These are phyloP conservation scores for Phaethon lepturus DNA, from an alignment of 2,113 vertebrate species.

Conservation along the genomic window DNA sequence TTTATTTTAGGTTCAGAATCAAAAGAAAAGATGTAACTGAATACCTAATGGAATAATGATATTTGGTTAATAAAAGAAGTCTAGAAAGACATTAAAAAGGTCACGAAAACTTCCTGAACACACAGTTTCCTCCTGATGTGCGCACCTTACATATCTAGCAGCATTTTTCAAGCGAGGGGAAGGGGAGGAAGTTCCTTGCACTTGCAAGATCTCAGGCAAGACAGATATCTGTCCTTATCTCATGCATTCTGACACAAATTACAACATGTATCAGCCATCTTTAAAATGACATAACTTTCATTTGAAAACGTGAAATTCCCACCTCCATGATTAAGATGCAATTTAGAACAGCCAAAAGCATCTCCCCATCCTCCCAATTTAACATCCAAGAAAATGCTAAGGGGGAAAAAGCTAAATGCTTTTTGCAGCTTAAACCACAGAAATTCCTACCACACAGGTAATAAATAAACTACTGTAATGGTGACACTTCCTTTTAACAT, in stretches of 20 bases:
- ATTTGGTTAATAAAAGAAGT: neutral
- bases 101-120: neutral
- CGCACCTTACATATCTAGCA: neutral
- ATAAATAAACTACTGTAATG: neutral
- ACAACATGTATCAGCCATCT: neutral
- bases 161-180: neutral
- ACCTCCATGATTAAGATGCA: neutral
- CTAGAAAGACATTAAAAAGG: neutral
- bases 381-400: neutral
- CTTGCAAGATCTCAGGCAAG: neutral
- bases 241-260: neutral
- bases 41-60: neutral
- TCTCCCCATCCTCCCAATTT: neutral
- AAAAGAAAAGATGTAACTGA: neutral
- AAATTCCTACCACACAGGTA: neutral
- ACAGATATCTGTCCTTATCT: neutral
- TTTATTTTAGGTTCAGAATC: neutral
- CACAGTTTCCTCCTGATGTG: accelerated
- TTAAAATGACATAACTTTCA: neutral
- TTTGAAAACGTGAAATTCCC: neutral
- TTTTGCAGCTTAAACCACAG: neutral
- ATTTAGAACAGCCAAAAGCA: neutral
- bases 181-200: neutral
- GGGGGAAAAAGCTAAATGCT: neutral
- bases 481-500: neutral